Percentiles rank a stretch among this genome's conserved stretches.
phyloP scores from a whole-genome alignment of 2,113 vertebrate genomes.

The Suricata suricatta region DNA sequence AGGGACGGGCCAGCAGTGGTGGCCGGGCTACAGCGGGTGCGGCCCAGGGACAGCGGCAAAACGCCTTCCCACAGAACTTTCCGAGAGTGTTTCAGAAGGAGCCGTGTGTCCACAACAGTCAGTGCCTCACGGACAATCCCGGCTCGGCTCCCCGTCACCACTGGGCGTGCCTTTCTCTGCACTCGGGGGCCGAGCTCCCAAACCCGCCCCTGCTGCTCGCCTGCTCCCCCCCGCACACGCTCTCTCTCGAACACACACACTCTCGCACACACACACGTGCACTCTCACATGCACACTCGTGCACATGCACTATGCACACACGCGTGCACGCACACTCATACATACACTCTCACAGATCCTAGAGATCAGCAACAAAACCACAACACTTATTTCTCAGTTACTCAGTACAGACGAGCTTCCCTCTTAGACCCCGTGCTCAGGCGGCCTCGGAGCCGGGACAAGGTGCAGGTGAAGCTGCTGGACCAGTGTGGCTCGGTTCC shows the following conservation, averaged over 20 bases:
- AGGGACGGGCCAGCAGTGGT: too few relatives aligned
- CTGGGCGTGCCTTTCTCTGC: not conserved
- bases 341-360: not conserved
- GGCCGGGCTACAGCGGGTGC: too few relatives aligned
- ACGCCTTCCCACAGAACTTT: not conserved
- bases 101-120: rapidly evolving
- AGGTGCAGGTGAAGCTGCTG: not conserved
- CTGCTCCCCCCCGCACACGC: too few relatives aligned
- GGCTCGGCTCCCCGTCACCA: not conserved
- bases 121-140: not conserved
- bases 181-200: rapidly evolving
- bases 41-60: not conserved
- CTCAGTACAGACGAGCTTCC: not conserved
- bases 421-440: not conserved
- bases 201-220: not conserved
- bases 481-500: rapidly evolving
- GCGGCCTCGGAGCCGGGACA: rapidly evolving
- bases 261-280: not conserved
- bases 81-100: not conserved
- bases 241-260: too few relatives aligned
- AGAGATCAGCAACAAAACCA: not conserved
- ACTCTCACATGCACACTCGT: too few relatives aligned
- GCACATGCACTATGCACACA: not conserved
- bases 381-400: not conserved
- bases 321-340: not conserved